phyloP scores from a whole-genome alignment of 2,888 invertebrate species.

The Cactoblastis cactorum region DNA sequence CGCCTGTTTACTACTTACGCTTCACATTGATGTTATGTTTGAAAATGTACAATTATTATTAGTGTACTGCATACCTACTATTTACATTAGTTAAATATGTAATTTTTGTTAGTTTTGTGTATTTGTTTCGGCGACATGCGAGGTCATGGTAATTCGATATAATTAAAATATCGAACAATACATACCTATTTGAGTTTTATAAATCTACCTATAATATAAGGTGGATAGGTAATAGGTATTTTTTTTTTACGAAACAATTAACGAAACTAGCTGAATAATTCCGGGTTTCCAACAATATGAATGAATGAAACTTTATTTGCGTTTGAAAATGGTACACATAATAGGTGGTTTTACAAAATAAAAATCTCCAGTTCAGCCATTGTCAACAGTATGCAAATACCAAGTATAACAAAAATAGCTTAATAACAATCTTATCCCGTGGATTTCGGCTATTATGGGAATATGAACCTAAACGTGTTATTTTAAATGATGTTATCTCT shows the following conservation, averaged over 20 bases:
- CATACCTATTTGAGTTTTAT: not conserved
- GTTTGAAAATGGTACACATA: too few species aligned
- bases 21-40: not conserved
- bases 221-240: too few species aligned
- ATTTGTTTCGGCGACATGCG: conserved; percentile 2
- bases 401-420: not conserved
- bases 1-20: too few species aligned
- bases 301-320: too few species aligned
- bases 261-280: too few species aligned
- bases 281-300: too few species aligned
- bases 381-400: not conserved
- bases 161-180: not conserved
- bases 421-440: not conserved
- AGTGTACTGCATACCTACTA: too few species aligned
- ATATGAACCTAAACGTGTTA: not conserved
- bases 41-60: not conserved
- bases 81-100: not conserved
- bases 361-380: too few species aligned
- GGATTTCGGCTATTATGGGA: not conserved
- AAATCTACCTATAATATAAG: not conserved
- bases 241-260: too few species aligned
- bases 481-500: not conserved
- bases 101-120: not conserved
- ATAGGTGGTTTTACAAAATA: too few species aligned
- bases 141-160: not conserved